These are phyloP conservation scores for Biston stratarius DNA, from an alignment of 2,888 invertebrate genomes.

Conservation along the genomic window DNA sequence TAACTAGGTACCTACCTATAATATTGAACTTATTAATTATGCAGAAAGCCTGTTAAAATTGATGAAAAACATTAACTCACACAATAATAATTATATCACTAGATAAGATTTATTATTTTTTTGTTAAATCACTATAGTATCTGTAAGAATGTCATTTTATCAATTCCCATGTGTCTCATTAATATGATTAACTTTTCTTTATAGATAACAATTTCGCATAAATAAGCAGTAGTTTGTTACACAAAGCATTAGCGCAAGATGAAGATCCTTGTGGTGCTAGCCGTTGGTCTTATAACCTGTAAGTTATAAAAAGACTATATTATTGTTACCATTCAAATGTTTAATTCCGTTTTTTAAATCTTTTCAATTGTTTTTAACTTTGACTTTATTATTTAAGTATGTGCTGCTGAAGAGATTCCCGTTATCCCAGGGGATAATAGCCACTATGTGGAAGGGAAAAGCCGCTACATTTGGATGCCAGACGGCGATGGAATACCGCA, in stretches of 20 bases:
- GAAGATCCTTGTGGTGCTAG: conserved; percentile 9
- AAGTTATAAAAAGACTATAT: neutral
- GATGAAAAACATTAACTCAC: neutral
- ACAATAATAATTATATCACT: conserved; percentile 4
- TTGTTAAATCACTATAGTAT: neutral
- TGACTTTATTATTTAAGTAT: conserved; percentile 46
- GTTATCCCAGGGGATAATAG: conserved; percentile 62
- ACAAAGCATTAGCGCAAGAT: conserved; percentile 1
- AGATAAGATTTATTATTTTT: neutral
- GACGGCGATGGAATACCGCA: conserved; percentile 62
- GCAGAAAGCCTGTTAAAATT: too few relatives aligned
- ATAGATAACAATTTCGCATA: conserved; percentile 1
- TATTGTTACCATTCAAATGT: too few relatives aligned
- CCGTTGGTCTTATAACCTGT: neutral
- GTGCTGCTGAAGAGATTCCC: conserved; percentile 55
- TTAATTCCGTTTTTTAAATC: neutral
- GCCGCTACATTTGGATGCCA: conserved; percentile 70
- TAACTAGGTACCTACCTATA: too few relatives aligned
- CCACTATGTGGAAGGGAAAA: conserved; percentile 65
- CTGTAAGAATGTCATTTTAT: neutral
- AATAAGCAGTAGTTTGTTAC: neutral
- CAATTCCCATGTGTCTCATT: conserved; percentile 1
- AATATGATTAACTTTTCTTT: neutral
- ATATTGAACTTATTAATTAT: too few relatives aligned
- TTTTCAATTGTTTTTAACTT: conserved; percentile 16